Evolutionary conservation across 2,888 invertebrate genomes (phyloP), one percentile per base, ranked within the genome.

Genomic region (Thumatha senex): DNA sequence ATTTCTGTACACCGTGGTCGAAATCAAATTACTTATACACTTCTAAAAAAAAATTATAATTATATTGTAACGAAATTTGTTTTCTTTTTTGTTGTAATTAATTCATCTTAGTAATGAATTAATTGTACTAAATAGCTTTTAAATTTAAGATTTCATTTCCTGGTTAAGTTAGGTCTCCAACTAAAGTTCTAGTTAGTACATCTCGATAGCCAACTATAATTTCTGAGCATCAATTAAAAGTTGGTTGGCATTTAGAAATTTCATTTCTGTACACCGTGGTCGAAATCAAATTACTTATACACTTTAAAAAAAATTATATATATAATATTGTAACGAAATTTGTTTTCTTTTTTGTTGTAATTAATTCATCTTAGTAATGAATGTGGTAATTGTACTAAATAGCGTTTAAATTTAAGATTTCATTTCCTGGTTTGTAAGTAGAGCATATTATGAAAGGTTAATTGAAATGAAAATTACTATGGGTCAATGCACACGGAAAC

Each of bases 211-310:
- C 33, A 51, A 58, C 46, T 56, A 35, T 60, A 58, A 67, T 64
- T 62, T 54, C 35, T 62, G 60, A 47, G 39, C 56, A 54, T 58
- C 64, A 67, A 66, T 66, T 66, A 54, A 64, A 67, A 67, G 48
- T 67, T 62, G 45, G 42, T 40, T 56, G 48, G 40, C 60, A 51
- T 60, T 67, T 64, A 54, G 57, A 54, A 58, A 64, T 62, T 64
- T 61, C 59, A 62, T 57, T 61, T 53, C 52, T 48, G 24, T 54
- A 42, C 51, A 57, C 46, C 31, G 36, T 42, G 39, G 12, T 46
- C 11, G 30, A 35, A 31, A 34, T 13, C 44, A 24, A 51, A 56
- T 51, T 41, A 35, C 13, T 29, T 8, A 36, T 15, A 13, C 5
- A 18, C 8, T 2, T 24, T 4, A 2, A 24, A 18, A 34, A 34